A percentile compares a stretch with the other conserved stretches of the same genome.
These are phyloP conservation scores for Masnerella sp. DNA, from an alignment of 2,888 invertebrate species.

Conservation along the genomic window DNA sequence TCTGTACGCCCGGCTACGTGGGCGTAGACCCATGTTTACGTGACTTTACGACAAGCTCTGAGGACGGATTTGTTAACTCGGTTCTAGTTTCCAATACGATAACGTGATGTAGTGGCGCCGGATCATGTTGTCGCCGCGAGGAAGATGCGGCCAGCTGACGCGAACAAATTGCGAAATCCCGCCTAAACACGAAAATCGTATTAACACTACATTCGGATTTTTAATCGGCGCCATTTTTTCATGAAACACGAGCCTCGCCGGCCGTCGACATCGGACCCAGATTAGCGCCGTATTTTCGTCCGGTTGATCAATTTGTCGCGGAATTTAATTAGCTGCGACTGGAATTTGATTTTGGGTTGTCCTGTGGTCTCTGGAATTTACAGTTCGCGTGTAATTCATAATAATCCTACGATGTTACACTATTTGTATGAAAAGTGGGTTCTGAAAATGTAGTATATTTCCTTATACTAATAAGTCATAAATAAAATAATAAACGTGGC, in stretches of 20 bases:
- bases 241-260: conserved; percentile 37
- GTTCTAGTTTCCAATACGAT: conserved; percentile 57
- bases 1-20: conserved; percentile 39
- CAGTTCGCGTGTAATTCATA: too few species aligned
- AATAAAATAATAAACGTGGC: too few species aligned
- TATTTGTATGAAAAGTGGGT: too few species aligned
- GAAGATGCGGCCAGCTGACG: conserved; percentile 52
- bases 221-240: conserved; percentile 40
- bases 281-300: conserved; percentile 40
- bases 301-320: conserved; percentile 40
- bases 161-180: conserved; percentile 54
- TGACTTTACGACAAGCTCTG: conserved; percentile 51
- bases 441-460: too few species aligned
- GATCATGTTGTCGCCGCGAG: conserved; percentile 48
- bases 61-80: conserved; percentile 57
- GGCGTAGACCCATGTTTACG: conserved; percentile 57
- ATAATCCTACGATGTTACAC: too few species aligned
- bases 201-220: conserved; percentile 46
- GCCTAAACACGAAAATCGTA: conserved; percentile 54
- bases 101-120: conserved; percentile 58
- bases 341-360: conserved; percentile 17
- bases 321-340: conserved; percentile 32
- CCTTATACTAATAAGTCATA: too few species aligned
- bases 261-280: conserved; percentile 20
- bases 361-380: too few species aligned